phyloP scores from a whole-genome alignment of 1,140 invertebrate genomes.

The Lordiphosa mommai region DNA sequence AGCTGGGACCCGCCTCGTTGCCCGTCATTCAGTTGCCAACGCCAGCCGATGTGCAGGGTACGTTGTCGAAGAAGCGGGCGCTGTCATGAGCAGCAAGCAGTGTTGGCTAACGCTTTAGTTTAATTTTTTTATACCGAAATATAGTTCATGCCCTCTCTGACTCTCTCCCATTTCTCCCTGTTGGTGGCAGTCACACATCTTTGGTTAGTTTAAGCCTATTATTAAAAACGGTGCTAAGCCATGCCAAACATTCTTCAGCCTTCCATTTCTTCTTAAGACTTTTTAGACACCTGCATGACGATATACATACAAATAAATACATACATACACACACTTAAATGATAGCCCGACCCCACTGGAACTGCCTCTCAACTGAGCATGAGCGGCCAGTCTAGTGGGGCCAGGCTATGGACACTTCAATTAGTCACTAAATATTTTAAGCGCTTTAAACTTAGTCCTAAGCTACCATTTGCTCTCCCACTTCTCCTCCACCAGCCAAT shows the following conservation, averaged over 20 bases:
- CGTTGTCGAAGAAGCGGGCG: conserved; percentile 66
- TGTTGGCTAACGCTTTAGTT: conserved; percentile 28
- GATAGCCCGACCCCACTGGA: too few relatives aligned
- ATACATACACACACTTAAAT: conserved; percentile 26
- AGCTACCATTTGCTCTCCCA: conserved; percentile 19
- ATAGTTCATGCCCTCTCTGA: conserved; percentile 41
- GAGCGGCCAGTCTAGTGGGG: too few relatives aligned
- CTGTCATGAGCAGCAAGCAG: conserved; percentile 50
- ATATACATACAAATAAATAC: background rate
- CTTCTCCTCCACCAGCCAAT: background rate
- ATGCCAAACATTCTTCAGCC: conserved; percentile 14
- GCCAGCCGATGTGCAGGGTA: conserved; percentile 50
- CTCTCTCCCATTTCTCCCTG: background rate
- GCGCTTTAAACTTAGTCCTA: conserved; percentile 69
- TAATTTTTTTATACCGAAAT: conserved; percentile 52
- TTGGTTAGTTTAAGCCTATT: conserved; percentile 52
- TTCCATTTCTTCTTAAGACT: background rate
- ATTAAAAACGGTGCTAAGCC: conserved; percentile 56
- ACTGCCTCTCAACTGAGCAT: too few relatives aligned
- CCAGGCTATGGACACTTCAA: conserved; percentile 41
- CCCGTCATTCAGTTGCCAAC: conserved; percentile 67
- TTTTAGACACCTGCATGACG: conserved; percentile 4
- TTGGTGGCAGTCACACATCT: conserved; percentile 56
- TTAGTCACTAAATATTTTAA: conserved; percentile 79
- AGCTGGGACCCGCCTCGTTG: conserved; percentile 51